These are phyloP conservation scores for Nemapogon koenigi DNA, from an alignment of 2,888 invertebrate species.

Conservation along the genomic window DNA sequence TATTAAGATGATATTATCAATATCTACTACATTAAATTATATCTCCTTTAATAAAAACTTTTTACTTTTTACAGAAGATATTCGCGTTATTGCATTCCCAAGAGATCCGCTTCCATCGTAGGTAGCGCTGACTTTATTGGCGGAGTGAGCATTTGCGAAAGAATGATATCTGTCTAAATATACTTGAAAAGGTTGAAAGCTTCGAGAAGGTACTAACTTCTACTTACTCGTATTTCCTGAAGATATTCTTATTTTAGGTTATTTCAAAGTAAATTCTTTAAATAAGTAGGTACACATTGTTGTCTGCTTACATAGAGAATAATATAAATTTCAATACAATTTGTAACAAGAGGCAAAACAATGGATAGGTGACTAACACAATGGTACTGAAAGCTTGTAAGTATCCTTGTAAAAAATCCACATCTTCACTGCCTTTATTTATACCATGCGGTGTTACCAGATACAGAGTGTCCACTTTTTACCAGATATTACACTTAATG, in stretches of 20 bases:
- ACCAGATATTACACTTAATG: too few relatives aligned
- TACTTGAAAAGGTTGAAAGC: constrained; percentile 6
- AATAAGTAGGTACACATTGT: neutral
- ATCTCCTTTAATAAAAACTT: too few relatives aligned
- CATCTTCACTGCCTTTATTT: too few relatives aligned
- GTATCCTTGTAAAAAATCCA: too few relatives aligned
- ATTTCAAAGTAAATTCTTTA: neutral
- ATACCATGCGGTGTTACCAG: too few relatives aligned
- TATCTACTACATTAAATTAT: too few relatives aligned
- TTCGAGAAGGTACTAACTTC: neutral
- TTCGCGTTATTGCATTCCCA: constrained; percentile 14
- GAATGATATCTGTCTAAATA: constrained; percentile 17
- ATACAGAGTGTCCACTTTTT: too few relatives aligned
- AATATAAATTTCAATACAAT: too few relatives aligned
- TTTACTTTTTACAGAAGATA: constrained; percentile 9
- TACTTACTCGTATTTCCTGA: constrained; percentile 4
- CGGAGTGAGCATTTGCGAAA: constrained; percentile 14
- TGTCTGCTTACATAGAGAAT: neutral
- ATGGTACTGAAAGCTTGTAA: too few relatives aligned
- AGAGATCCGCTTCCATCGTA: neutral
- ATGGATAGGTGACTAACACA: too few relatives aligned
- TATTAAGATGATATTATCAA: too few relatives aligned
- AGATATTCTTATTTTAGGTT: neutral
- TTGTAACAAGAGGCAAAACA: too few relatives aligned
- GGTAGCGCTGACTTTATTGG: constrained; percentile 20